Conservation (phyloP, 2,888 invertebrate species). For the Bhutanitis thaidina region DNA sequence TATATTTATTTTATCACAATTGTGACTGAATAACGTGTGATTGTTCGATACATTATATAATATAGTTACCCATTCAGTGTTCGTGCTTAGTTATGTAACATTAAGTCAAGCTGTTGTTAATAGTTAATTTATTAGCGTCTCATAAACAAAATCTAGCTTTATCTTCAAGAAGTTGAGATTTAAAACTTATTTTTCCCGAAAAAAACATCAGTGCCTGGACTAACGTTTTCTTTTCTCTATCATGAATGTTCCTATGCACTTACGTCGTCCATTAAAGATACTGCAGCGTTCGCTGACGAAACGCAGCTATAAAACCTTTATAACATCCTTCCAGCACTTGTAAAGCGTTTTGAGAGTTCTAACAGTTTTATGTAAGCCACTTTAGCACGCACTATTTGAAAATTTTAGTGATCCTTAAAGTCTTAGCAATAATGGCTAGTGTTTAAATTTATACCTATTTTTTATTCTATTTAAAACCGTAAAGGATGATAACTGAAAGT, state of each 20-base stretch:
- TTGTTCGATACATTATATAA: too few species aligned
- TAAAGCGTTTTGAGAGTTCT: slow-evolving; percentile 73
- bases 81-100: slow-evolving; percentile 18
- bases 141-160: not conserved
- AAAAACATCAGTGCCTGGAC: slow-evolving; percentile 18
- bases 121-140: slow-evolving; percentile 3
- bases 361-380: slow-evolving; percentile 64
- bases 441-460: too few species aligned
- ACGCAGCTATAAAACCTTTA: slow-evolving; percentile 78
- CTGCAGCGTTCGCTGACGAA: slow-evolving; percentile 73
- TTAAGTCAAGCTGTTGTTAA: slow-evolving; percentile 34
- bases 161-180: slow-evolving; percentile 3
- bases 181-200: slow-evolving; percentile 12
- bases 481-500: too few species aligned
- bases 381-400: slow-evolving; percentile 52
- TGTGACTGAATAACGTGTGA: too few species aligned
- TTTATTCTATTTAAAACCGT: too few species aligned
- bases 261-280: slow-evolving; percentile 76
- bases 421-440: slow-evolving; percentile 16
- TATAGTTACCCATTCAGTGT: slow-evolving; percentile 49
- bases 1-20: too few species aligned
- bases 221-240: slow-evolving; percentile 49
- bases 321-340: slow-evolving; percentile 79
- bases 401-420: slow-evolving; percentile 7
- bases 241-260: slow-evolving; percentile 77